A percentile compares a stretch with the other conserved stretches of the same genome.
Evolutionary conservation across 1,140 invertebrate genomes (phyloP).

Genomic region (Apocrypta bakeri): DNA sequence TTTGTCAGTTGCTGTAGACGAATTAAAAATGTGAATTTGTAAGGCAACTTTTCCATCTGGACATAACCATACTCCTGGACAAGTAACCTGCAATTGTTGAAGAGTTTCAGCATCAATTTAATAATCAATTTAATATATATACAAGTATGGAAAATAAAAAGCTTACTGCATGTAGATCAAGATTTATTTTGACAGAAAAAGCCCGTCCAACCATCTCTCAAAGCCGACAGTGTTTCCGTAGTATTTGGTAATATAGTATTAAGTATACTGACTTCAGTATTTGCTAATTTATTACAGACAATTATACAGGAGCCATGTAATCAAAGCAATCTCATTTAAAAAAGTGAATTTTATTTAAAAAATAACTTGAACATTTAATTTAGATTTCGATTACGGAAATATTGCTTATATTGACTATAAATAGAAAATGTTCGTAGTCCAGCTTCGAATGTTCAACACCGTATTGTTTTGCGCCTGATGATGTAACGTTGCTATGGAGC

Average conservation of each 20-base stretch:
- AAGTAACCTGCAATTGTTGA: constrained; percentile 77
- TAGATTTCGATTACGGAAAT: too few species aligned
- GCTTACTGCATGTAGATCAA: constrained; percentile 71
- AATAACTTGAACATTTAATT: too few species aligned
- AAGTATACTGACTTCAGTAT: too few species aligned
- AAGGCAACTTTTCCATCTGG: constrained; percentile 81
- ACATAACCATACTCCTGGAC: constrained; percentile 85
- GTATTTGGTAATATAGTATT: too few species aligned
- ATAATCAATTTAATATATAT: neutral
- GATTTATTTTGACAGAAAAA: constrained; percentile 68
- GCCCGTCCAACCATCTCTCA: constrained; percentile 70
- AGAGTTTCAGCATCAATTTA: constrained; percentile 15
- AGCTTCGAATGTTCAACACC: constrained; percentile 22
- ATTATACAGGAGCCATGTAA: too few species aligned
- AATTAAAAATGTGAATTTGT: constrained; percentile 77
- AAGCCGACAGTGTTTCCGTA: too few species aligned
- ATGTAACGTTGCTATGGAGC: constrained; percentile 32
- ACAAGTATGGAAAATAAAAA: constrained; percentile 20
- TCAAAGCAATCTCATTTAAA: too few species aligned
- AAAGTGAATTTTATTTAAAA: too few species aligned
- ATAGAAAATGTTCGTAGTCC: constrained; percentile 12
- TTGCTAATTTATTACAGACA: too few species aligned
- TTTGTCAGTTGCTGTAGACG: constrained; percentile 76
- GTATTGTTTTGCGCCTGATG: constrained; percentile 16
- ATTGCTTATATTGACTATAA: too few species aligned